Evolutionary conservation across 1,140 invertebrate species (phyloP), one percentile per base, ranked within the genome.

Genomic region (Drosophila pallidifrons): DNA sequence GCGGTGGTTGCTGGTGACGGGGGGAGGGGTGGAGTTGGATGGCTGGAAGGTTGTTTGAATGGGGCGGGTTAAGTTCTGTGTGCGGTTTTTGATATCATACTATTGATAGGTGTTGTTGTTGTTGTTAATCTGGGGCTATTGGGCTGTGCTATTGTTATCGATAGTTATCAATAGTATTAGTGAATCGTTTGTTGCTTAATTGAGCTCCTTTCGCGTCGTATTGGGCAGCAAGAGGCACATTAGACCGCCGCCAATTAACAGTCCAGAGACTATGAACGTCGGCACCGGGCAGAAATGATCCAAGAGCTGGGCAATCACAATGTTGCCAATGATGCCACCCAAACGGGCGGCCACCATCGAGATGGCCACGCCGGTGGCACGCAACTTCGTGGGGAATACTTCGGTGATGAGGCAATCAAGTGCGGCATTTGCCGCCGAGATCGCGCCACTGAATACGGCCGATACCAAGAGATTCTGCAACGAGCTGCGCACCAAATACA

Each of bases 321-420:
- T 96, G 93, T 97, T 97, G 54, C 96, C 96, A 90, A 97, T 96
- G 81, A 97, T 97, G 73, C 96, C 96, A 74, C 96, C 96, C 30
- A 97, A 93, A 60, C 96, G 94, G 7, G 96, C 96, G 1, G 96
- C 96, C 5, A 97, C 96, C 96, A 97, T 97, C 0, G 96, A 97
- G 74, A 97, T 95, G 16, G 96, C 96, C 67, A 97, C 96, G 75
- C 96, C 96, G 16, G 96, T 97, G 30, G 96, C 96, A 78, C 96
- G 93, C 80, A 97, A 93, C 93, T 96, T 96, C 32, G 96, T 97
- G n/a, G 96, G 96, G 92, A 97, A 97, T 69, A 97, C 96, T 94
- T 97, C 96, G 25, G 96, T 97, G 85, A 97, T 97, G 67, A 98
- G 94, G 93, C 97, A 97, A 93, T 97, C 97, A 15, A 98, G 93